These are phyloP conservation scores for Entomobrya multifasciata DNA, from an alignment of 2,888 invertebrate species.

Conservation along the genomic window DNA sequence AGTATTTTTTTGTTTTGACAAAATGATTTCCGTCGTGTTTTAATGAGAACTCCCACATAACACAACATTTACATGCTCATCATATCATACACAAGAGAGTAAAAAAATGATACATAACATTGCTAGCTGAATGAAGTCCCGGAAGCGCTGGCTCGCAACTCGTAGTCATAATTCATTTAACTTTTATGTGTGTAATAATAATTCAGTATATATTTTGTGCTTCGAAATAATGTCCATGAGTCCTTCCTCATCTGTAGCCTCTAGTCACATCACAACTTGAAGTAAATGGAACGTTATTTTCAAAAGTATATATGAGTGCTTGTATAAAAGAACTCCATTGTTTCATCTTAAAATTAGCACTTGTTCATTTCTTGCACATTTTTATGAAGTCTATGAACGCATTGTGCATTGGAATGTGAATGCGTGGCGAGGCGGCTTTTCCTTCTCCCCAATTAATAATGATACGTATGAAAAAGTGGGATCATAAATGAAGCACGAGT, in stretches of 20 bases:
- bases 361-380: constrained; percentile 33
- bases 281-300: no score
- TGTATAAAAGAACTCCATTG: constrained; percentile 43
- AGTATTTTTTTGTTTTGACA: neutral
- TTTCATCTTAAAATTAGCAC: constrained; percentile 39
- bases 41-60: constrained; percentile 14
- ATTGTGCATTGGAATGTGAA: neutral
- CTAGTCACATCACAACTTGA: constrained; percentile 1
- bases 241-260: neutral
- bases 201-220: neutral
- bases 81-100: neutral
- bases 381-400: constrained; percentile 37
- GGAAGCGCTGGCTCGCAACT: constrained; percentile 16
- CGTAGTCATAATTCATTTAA: constrained; percentile 44
- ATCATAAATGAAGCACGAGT: constrained; percentile 29
- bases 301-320: neutral
- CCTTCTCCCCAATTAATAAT: no score
- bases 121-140: no score
- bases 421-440: neutral
- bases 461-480: neutral
- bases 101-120: no score
- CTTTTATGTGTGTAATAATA: neutral
- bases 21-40: constrained; percentile 15
- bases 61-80: neutral
- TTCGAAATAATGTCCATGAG: no score